Evolutionary conservation across 2,888 invertebrate genomes (phyloP), one percentile per base, ranked within the genome.

Genomic region (Temnothorax unifasciatus): DNA sequence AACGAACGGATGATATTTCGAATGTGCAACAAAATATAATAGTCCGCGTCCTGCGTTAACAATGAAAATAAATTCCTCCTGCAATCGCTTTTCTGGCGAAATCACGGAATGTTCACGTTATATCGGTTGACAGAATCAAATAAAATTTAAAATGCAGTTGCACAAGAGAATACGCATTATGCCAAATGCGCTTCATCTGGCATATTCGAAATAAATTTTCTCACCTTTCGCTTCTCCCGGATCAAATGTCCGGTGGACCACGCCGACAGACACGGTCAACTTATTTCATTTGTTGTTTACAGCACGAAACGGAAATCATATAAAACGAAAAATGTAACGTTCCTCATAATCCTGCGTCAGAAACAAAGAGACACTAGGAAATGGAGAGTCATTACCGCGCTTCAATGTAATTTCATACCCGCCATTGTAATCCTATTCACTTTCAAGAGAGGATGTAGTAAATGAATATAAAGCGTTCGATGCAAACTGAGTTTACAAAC

Each of bases 201-300:
- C 52, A 54, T 54, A 52, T 38, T 44, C 9, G 9, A 68, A 29
- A 54, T 29, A 11, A 52, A 68, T 69, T n/a, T 57, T 57, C 25
- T 69, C 25, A 69, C 21, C n/a, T 50, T 44, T 54, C 54, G 68
- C 38, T 50, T 25, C 38, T 25, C 38, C 25, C 25, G 47, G 1
- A 77, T 85, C 54, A 44, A 86, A 84, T 89, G 76, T 84, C 29
- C 61, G 54, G 29, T 15, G 21, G 47, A 61, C 61, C 71, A 83
- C 61, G 34, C 86, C 86, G 74, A 66, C 66, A 76, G 64, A 84
- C 44, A 66, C 59, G 11, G 34, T 82, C 82, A n/a, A 68, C 41
- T 57, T 77, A 41, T 29, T 69, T 64, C n/a, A 21, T 47, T 64
- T 52, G 50, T 61, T 52, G 64, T 15, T 15, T 18, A 34, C n/a